A percentile compares a stretch with the other conserved stretches of the same genome.
phyloP scores from a whole-genome alignment of 2,113 vertebrate genomes.

The Mobula hypostoma region DNA sequence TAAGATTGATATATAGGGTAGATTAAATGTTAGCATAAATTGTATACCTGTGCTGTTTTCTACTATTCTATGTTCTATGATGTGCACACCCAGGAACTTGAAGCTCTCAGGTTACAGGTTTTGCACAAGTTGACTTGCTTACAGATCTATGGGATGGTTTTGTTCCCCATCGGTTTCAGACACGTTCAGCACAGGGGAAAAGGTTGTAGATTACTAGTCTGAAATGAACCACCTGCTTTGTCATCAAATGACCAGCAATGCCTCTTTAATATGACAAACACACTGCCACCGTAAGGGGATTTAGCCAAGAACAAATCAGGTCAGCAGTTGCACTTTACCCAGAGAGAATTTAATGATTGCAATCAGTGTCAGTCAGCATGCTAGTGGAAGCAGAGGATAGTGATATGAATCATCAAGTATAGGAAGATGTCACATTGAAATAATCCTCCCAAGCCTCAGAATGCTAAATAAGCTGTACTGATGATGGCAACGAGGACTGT shows the following conservation, averaged over 20 bases:
- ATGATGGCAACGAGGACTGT: not conserved
- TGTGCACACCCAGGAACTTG: no score
- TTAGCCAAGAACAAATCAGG: not conserved
- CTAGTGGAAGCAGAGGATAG: not conserved
- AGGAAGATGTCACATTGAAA: not conserved
- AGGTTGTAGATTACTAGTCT: not conserved
- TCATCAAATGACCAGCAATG: not conserved
- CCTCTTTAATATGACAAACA: not conserved
- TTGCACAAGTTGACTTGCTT: not conserved
- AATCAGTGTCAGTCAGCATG: conserved; percentile 16
- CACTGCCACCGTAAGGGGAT: not conserved
- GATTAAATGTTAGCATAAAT: no score
- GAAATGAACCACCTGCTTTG: not conserved
- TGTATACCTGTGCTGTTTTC: no score
- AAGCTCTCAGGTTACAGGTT: not conserved
- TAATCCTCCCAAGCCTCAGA: not conserved
- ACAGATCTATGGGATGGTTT: not conserved
- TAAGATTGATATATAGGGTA: no score
- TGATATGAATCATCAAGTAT: conserved; percentile 4
- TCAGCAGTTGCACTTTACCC: not conserved
- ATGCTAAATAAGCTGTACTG: not conserved
- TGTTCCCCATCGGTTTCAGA: not conserved
- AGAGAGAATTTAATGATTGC: not conserved
- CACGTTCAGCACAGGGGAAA: not conserved
- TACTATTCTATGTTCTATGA: no score